Conservation (phyloP, 2,888 invertebrate species). For the Nomada ruficornis region DNA sequence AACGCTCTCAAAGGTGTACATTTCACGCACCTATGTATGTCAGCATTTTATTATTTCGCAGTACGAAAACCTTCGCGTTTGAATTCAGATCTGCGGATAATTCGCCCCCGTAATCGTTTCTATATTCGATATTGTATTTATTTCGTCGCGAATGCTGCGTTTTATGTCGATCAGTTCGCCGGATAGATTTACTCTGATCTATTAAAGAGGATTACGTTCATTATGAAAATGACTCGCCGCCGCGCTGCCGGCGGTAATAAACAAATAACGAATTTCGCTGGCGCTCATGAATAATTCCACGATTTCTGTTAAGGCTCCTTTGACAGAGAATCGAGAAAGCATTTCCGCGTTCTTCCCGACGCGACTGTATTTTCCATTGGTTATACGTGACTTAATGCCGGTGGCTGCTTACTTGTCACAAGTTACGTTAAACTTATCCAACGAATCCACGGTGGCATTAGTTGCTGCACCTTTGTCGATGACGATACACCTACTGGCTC, state of each 20-base stretch:
- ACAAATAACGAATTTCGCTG: slow-evolving; percentile 61
- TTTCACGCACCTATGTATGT: too few relatives aligned
- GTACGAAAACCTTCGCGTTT: slow-evolving; percentile 1
- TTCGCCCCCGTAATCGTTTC: background rate
- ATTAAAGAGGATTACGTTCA: slow-evolving; percentile 31
- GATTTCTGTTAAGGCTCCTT: slow-evolving; percentile 47
- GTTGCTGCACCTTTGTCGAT: slow-evolving; percentile 18
- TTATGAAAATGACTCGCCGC: slow-evolving; percentile 43
- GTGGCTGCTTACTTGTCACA: slow-evolving; percentile 46
- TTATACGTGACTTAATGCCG: slow-evolving; percentile 51
- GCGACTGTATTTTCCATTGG: slow-evolving; percentile 44
- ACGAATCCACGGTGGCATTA: slow-evolving; percentile 34
- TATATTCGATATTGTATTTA: background rate
- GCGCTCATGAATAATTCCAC: slow-evolving; percentile 65
- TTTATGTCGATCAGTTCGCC: background rate
- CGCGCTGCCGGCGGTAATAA: slow-evolving; percentile 41
- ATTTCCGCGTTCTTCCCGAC: slow-evolving; percentile 60
- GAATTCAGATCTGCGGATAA: background rate
- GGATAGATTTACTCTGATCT: background rate
- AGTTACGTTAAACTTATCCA: slow-evolving; percentile 38
- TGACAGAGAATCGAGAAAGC: slow-evolving; percentile 42
- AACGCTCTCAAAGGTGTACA: too few relatives aligned
- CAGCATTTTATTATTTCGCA: background rate
- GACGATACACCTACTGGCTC: slow-evolving; percentile 30
- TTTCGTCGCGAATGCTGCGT: background rate